Base-by-base conservation (phyloP, 2,888 invertebrate genomes). In the Eristalinus sepulchralis region DNA sequence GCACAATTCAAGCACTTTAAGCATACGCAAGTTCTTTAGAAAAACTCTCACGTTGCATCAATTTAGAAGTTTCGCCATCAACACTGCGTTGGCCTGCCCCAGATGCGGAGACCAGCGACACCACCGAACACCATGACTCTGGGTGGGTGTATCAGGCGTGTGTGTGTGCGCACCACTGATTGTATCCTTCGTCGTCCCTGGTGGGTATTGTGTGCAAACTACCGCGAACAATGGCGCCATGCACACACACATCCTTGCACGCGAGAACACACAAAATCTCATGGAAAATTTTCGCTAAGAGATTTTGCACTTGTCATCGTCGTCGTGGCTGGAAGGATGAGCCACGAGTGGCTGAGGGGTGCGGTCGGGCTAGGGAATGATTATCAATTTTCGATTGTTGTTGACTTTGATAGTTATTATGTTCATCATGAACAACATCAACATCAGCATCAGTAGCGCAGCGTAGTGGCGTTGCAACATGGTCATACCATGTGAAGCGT, bases 401-500 rank as follows among this genome's bases (percentile, higher is more conserved):
- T 86, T 86, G 85, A 82, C 82, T 86, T 82, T 86, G 78, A 82
- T 86, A 71, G 85, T 86, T 86, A 86, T 86, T 86, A 78, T 75
- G 77, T 82, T 82, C 68, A 81, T 84, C 76, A 68, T 80, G 27
- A 27, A 27, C 80, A 75, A 68, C 79, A 64, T 53, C 71, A 62
- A 17, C 64, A 36, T 31, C 68, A 22, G 22, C 24, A 36, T 31
- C 68, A 22, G 22, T 11, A 39, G 39, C 11, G 39, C 39, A 39
- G 39, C 39, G 27, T 27, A 27, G 39, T 39, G 13, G 47, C 47
- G 8, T 47, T 47, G 17, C 24, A 57, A 57, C 57, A 57, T 47
- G 47, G 47, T 47, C 24, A 22, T 24, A 57, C 0, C 57, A 6
- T 10, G 20, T 75, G 66, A 76, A 79, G 73, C 27, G 27, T 27